phyloP scores from a whole-genome alignment of 2,888 invertebrate genomes.

The Acleris laterana region DNA sequence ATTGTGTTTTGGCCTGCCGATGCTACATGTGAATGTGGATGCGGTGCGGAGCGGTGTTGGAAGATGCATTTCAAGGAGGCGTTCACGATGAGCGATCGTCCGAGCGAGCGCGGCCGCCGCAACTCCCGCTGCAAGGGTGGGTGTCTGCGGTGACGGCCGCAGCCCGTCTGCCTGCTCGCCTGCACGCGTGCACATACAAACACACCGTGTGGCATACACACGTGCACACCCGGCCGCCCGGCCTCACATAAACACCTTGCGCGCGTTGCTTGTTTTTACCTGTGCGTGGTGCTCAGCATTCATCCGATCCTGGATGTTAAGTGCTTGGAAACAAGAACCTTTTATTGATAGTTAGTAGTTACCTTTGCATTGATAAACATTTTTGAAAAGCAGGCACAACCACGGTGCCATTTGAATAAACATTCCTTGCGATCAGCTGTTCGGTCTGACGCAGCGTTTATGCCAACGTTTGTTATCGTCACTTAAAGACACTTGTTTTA shows the following conservation, averaged over 20 bases:
- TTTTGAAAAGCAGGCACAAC: slow-evolving; percentile 15
- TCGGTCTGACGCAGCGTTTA: slow-evolving; percentile 30
- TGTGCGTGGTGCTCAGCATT: slow-evolving; percentile 32
- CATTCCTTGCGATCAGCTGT: slow-evolving; percentile 36
- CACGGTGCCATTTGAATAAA: slow-evolving; percentile 32
- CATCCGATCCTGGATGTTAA: slow-evolving; percentile 10
- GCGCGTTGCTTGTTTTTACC: slow-evolving; percentile 42
- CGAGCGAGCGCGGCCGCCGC: slow-evolving; percentile 82
- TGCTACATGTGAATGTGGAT: slow-evolving; percentile 81
- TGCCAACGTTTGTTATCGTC: slow-evolving; percentile 5
- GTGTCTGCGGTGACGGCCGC: slow-evolving; percentile 63
- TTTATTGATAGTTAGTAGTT: slow-evolving; percentile 15
- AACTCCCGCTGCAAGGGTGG: slow-evolving; percentile 83
- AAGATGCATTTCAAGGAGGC: slow-evolving; percentile 85
- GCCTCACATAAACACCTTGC: slow-evolving; percentile 43
- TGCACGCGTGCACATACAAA: slow-evolving; percentile 48
- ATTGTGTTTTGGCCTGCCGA: slow-evolving; percentile 76
- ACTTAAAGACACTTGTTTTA: neutral
- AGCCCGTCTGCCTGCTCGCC: slow-evolving; percentile 52
- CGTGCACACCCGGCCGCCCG: slow-evolving; percentile 9
- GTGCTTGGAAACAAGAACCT: slow-evolving; percentile 21
- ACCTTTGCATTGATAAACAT: slow-evolving; percentile 15
- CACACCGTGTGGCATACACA: slow-evolving; percentile 26
- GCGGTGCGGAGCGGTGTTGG: slow-evolving; percentile 75
- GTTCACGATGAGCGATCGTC: slow-evolving; percentile 84